Percentiles rank a stretch among this genome's conserved stretches.
These are phyloP conservation scores for Anhinga anhinga DNA, from an alignment of 2,113 vertebrate species.

Conservation along the genomic window DNA sequence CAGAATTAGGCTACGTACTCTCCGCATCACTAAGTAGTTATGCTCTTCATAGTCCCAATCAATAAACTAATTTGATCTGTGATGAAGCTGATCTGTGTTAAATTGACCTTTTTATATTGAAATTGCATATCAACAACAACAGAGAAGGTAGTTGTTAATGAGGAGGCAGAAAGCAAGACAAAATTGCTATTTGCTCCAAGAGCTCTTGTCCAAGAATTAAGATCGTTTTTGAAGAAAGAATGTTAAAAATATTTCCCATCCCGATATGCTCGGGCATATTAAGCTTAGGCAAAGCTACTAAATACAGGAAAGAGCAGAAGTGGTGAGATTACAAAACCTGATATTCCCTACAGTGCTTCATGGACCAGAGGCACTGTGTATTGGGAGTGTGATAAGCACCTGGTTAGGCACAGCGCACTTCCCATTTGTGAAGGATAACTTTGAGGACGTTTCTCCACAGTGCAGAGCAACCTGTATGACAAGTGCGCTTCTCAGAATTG, in stretches of 20 bases:
- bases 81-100: neutral
- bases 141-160: neutral
- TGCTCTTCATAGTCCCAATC: neutral
- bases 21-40: neutral
- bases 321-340: neutral
- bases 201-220: neutral
- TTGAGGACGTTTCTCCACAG: neutral
- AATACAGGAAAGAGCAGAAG: neutral
- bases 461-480: neutral
- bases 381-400: neutral
- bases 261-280: rapidly evolving
- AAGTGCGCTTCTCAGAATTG: neutral
- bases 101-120: neutral
- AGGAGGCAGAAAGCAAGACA: neutral
- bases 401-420: neutral
- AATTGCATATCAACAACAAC: neutral
- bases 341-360: neutral
- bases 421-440: neutral
- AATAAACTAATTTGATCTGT: neutral
- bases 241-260: neutral
- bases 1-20: neutral
- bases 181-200: neutral
- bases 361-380: neutral
- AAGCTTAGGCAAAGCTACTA: neutral
- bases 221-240: neutral